Conservation (phyloP, 2,888 invertebrate genomes). For the Stenurella melanura region DNA sequence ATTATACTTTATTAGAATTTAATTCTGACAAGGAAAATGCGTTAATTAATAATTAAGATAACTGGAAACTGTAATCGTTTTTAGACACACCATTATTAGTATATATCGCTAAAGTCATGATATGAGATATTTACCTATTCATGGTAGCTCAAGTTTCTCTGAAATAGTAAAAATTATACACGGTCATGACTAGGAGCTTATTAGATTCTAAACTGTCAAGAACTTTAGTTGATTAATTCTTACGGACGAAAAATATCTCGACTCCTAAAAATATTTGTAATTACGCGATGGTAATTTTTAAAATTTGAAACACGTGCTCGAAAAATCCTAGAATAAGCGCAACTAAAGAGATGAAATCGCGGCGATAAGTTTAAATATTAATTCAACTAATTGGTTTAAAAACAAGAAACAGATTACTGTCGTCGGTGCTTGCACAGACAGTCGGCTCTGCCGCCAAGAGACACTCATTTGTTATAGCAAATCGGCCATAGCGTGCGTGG, state of each 20-base stretch:
- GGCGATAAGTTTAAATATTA: constrained; percentile 71
- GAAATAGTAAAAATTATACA: no score
- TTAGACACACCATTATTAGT: no score
- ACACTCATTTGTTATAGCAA: constrained; percentile 73
- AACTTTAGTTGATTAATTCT: not conserved
- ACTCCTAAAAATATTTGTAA: not conserved
- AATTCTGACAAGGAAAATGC: no score
- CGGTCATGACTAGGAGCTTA: not conserved
- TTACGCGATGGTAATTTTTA: constrained; percentile 24
- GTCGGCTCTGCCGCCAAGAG: constrained; percentile 70
- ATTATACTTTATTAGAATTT: no score
- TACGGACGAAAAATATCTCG: not conserved
- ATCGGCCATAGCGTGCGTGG: constrained; percentile 73
- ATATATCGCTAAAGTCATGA: no score
- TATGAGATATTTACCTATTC: no score
- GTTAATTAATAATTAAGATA: no score
- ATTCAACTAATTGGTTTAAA: constrained; percentile 73
- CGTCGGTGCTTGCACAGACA: constrained; percentile 68
- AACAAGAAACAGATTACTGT: constrained; percentile 68
- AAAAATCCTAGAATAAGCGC: constrained; percentile 50
- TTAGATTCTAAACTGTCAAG: not conserved
- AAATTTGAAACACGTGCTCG: constrained; percentile 57
- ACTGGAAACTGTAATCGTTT: no score
- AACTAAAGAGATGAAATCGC: constrained; percentile 50
- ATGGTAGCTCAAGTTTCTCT: no score